Evolutionary conservation across 2,888 invertebrate genomes (phyloP).

Genomic region (Hypercompe scribonia): DNA sequence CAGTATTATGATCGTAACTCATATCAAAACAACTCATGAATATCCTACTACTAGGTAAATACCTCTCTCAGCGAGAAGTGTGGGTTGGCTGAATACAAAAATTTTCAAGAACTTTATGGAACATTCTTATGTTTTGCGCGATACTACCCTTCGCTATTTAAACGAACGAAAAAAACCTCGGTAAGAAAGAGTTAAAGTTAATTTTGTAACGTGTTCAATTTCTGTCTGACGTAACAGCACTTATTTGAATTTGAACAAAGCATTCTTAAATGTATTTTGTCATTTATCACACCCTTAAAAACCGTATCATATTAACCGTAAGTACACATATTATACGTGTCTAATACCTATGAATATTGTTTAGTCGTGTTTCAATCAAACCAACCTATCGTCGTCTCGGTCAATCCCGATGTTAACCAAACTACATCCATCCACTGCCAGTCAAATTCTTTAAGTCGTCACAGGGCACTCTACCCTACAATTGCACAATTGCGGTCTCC

Average conservation of each 20-base stretch:
- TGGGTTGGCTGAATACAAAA: constrained; percentile 7
- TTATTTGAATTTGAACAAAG: background rate
- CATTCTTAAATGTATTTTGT: background rate
- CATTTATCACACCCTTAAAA: background rate
- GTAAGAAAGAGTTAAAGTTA: background rate
- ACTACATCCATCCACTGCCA: no score
- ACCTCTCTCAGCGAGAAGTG: background rate
- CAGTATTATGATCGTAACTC: background rate
- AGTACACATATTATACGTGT: no score
- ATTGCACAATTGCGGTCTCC: no score
- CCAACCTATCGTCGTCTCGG: no score
- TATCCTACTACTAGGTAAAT: constrained; percentile 7
- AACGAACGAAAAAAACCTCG: constrained; percentile 1
- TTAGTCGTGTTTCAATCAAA: no score
- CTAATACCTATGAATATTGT: background rate
- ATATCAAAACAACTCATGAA: constrained; percentile 3
- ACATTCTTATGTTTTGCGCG: constrained; percentile 10
- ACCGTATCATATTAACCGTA: no score
- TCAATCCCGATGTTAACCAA: no score
- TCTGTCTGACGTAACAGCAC: background rate
- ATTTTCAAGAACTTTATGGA: constrained; percentile 1
- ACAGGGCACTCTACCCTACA: no score
- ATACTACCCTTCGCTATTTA: constrained; percentile 9
- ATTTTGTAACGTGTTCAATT: constrained; percentile 4
- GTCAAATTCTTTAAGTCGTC: no score